These are phyloP conservation scores for Carapus acus DNA, from an alignment of 2,797 vertebrate genomes.

Conservation along the genomic window DNA sequence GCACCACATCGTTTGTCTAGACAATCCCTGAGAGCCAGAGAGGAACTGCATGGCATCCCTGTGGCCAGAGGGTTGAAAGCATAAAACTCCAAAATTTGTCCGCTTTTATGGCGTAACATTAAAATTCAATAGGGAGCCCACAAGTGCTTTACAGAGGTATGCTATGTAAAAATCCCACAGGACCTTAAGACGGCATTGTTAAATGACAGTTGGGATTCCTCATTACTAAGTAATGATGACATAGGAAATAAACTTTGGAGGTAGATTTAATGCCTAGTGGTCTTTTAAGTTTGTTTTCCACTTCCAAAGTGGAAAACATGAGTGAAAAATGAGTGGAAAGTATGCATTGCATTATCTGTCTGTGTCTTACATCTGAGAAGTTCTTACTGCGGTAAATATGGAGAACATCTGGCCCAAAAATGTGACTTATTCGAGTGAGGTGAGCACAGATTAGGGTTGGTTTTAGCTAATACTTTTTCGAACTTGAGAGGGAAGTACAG, in stretches of 20 bases:
- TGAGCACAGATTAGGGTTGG: slow-evolving; percentile 38
- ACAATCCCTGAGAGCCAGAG: slow-evolving; percentile 6
- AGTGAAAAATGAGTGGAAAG: slow-evolving; percentile 60
- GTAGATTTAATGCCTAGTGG: slow-evolving; percentile 35
- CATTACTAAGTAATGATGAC: slow-evolving; percentile 43
- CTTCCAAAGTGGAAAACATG: slow-evolving; percentile 48
- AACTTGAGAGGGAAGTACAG: slow-evolving; percentile 8
- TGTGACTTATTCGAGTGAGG: slow-evolving; percentile 27
- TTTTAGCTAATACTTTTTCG: slow-evolving; percentile 20
- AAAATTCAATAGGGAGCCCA: slow-evolving; percentile 25
- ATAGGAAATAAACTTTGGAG: slow-evolving; percentile 37
- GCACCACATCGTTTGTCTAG: no score
- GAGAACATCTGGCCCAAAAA: slow-evolving; percentile 50
- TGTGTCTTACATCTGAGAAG: slow-evolving; percentile 33
- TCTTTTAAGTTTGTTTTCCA: slow-evolving; percentile 37
- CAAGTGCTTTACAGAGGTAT: slow-evolving; percentile 39
- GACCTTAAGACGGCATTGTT: slow-evolving; percentile 46
- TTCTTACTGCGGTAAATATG: slow-evolving; percentile 47
- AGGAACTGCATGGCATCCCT: not conserved
- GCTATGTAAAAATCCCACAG: slow-evolving; percentile 35
- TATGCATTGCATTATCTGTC: slow-evolving; percentile 54
- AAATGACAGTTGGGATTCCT: slow-evolving; percentile 45
- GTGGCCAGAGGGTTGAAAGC: slow-evolving; percentile 6
- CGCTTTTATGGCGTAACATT: slow-evolving; percentile 32
- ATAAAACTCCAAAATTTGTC: slow-evolving; percentile 17